These are phyloP conservation scores for Melitaea athalia DNA, from an alignment of 2,888 invertebrate genomes.

Conservation along the genomic window DNA sequence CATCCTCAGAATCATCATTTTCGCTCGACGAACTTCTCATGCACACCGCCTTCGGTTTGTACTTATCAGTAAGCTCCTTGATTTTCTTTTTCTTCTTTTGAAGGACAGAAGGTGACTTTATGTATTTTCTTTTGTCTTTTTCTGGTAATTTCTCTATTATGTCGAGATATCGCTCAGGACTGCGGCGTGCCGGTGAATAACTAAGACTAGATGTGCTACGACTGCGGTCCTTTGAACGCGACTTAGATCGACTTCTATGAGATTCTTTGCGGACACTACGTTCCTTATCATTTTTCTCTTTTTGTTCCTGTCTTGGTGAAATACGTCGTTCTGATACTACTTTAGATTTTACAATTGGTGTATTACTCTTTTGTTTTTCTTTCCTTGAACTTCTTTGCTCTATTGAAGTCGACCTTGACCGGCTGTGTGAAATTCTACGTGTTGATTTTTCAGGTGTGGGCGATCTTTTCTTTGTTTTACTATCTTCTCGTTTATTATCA, in stretches of 20 bases:
- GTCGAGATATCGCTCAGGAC: constrained; percentile 86
- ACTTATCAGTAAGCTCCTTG: constrained; percentile 46
- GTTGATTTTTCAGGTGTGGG: constrained; percentile 48
- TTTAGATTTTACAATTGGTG: constrained; percentile 54
- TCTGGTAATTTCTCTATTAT: constrained; percentile 82
- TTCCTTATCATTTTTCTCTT: constrained; percentile 47
- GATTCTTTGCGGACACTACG: constrained; percentile 49
- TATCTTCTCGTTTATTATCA: constrained; percentile 53
- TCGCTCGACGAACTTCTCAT: constrained; percentile 84
- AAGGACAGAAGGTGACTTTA: constrained; percentile 69
- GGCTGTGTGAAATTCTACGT: constrained; percentile 45
- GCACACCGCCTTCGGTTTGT: constrained; percentile 76
- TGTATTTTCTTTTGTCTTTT: constrained; percentile 79
- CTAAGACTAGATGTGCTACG: constrained; percentile 83
- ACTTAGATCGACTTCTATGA: constrained; percentile 52
- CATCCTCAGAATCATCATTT: constrained; percentile 81
- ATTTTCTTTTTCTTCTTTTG: constrained; percentile 61
- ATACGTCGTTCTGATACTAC: constrained; percentile 49
- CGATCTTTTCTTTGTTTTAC: constrained; percentile 52
- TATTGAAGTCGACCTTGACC: constrained; percentile 58
- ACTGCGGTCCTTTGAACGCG: constrained; percentile 65
- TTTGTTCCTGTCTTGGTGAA: constrained; percentile 46
- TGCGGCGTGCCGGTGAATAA: constrained; percentile 86
- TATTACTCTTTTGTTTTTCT: constrained; percentile 53
- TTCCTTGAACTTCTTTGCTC: constrained; percentile 52